Evolutionary conservation across 2,113 vertebrate genomes (phyloP), one percentile per base, ranked within the genome.

Genomic region (Callorhinus ursinus): DNA sequence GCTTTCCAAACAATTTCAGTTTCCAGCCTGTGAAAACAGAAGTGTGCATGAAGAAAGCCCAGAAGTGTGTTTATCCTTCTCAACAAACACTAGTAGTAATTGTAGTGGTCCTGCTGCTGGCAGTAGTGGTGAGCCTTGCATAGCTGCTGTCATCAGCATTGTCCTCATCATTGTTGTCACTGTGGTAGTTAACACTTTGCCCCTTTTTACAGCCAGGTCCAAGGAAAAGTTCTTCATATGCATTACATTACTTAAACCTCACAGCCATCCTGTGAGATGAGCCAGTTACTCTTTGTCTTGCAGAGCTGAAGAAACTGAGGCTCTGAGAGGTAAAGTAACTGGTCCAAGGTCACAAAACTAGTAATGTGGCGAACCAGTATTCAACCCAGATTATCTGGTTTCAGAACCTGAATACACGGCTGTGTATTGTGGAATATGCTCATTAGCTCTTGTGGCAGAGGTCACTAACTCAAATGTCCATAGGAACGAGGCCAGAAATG

Each of bases 11-110:
- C 49, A 82, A 59, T 84, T 85, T 94, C 76, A 65, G 1, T 63
- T 94, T 94, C 59, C 36, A 96, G 7, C 26, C 59, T 67, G 51
- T 94, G 57, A 95, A 97, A 77, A 81, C 53, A 97, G 57, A 97
- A 81, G 8, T 14, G 80, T 76, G 72, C 46, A 9, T 46, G 84
- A 90, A 53, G 84, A 81, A 59, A 87, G 51, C 19, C 36, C 67
- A 0, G 39, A 85, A 57, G 36, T 91, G 53, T 55, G 81, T 95
- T 95, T 59, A 55, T 21, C 36, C 74, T 89, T 90, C 74, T 92
- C 31, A 69, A 74, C 36, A 69, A 88, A 21, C 55, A 77, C 22
- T 55, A 26, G 36, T 67, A 79, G 39, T 57, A 28, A 85, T 61
- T 36, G 26, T 65, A 22, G 19, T 39, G n/a, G 49, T n/a, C 13